Conservation (phyloP, 1,140 invertebrate species). For the Bicyclus anynana region DNA sequence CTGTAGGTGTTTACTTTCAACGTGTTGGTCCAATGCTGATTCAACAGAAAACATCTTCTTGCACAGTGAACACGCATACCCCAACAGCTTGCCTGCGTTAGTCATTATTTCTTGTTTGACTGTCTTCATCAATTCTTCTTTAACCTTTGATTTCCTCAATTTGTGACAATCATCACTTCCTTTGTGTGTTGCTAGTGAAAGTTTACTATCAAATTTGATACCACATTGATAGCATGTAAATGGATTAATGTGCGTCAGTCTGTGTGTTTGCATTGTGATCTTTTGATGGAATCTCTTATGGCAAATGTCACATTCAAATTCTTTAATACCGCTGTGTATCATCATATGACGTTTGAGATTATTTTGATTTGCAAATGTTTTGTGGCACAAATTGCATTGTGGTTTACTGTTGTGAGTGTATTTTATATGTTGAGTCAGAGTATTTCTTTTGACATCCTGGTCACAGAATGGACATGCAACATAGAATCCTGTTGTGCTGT, state of each 20-base stretch:
- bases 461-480: constrained; percentile 73
- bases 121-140: constrained; percentile 62
- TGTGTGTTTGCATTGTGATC: constrained; percentile 73
- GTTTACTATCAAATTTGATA: constrained; percentile 52
- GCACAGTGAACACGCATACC: constrained; percentile 74
- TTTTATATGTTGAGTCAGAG: constrained; percentile 74
- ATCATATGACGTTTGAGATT: constrained; percentile 80
- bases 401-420: constrained; percentile 74
- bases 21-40: constrained; percentile 64
- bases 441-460: constrained; percentile 64
- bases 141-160: constrained; percentile 47
- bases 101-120: constrained; percentile 57
- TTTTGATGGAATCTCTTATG: constrained; percentile 70
- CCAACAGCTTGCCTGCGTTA: constrained; percentile 55
- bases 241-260: constrained; percentile 60
- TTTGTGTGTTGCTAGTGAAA: constrained; percentile 41
- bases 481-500: constrained; percentile 57
- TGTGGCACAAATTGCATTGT: constrained; percentile 76
- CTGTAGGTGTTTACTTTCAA: constrained; percentile 63
- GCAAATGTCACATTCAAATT: constrained; percentile 77
- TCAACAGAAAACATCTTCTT: constrained; percentile 72
- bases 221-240: constrained; percentile 61
- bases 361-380: constrained; percentile 78
- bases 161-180: constrained; percentile 53
- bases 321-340: constrained; percentile 76